A percentile compares a stretch with the other conserved stretches of the same genome.
Evolutionary conservation across 2,113 vertebrate genomes (phyloP).

Genomic region (Nibea albiflora): DNA sequence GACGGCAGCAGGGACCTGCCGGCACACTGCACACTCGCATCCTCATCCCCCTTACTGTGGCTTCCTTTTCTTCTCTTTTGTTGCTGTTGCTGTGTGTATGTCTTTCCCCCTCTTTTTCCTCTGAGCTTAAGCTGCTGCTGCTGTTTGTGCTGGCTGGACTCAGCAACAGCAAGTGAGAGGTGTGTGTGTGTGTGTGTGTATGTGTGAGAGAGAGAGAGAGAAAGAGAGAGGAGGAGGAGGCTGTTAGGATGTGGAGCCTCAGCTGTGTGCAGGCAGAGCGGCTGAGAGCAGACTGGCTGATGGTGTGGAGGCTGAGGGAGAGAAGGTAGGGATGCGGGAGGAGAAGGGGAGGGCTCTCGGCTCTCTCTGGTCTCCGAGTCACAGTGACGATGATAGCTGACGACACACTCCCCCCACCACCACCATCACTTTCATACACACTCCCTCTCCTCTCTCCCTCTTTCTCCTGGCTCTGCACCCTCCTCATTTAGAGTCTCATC

Average conservation of each 20-base stretch:
- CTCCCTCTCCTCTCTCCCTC: background rate
- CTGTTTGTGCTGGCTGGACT: conserved; percentile 26
- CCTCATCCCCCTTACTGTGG: conserved; percentile 38
- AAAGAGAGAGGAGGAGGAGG: background rate
- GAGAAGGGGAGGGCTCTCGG: conserved; percentile 55
- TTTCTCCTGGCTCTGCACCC: conserved; percentile 1
- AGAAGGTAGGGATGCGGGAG: conserved; percentile 62
- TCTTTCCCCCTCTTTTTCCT: conserved; percentile 44
- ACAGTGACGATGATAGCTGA: conserved; percentile 70
- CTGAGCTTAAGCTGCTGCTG: conserved; percentile 31
- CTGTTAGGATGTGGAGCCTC: conserved; percentile 59
- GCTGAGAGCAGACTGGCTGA: conserved; percentile 60
- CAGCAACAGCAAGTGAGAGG: conserved; percentile 36
- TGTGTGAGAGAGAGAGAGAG: background rate
- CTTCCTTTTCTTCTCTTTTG: conserved; percentile 14
- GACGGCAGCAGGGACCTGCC: conserved; percentile 32
- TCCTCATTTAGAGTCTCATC: conserved; percentile 70
- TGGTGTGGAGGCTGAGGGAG: conserved; percentile 46
- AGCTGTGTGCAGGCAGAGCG: conserved; percentile 62
- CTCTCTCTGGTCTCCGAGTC: conserved; percentile 53
- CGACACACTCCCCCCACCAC: conserved; percentile 43
- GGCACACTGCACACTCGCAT: conserved; percentile 29
- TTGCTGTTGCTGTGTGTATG: background rate
- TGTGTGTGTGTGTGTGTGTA: conserved; percentile 19
- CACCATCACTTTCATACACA: background rate